A percentile compares a stretch with the other conserved stretches of the same genome.
Evolutionary conservation across 2,888 invertebrate species (phyloP).

Genomic region (Eledona agricola): DNA sequence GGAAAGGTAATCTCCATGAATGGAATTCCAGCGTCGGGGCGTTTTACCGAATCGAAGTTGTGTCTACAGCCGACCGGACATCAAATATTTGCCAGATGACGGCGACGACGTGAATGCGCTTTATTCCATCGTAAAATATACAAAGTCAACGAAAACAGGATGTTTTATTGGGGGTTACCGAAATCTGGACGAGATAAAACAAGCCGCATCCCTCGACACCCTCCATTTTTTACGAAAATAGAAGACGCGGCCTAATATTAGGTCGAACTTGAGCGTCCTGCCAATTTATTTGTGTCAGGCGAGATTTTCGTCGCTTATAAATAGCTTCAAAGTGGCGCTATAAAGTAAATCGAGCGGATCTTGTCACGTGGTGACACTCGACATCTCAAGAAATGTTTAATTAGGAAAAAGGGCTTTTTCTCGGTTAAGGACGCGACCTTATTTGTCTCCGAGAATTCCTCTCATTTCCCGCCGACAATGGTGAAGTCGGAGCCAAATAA

Average conservation of each 20-base stretch:
- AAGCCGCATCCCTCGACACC: too few species aligned
- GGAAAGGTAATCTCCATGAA: too few species aligned
- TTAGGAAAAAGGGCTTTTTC: conserved; percentile 2
- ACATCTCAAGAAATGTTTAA: too few species aligned
- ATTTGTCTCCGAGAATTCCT: conserved; percentile 11
- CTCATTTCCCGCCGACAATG: conserved; percentile 4
- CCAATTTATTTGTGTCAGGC: conserved; percentile 38
- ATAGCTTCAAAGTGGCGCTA: conserved; percentile 33
- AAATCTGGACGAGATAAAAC: too few species aligned
- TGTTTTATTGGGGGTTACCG: too few species aligned
- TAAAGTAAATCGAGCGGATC: conserved; percentile 31
- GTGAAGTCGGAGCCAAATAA: conserved; percentile 12
- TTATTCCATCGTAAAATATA: conserved; percentile 3
- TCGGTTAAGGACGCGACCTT: conserved; percentile 9
- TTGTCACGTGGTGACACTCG: too few species aligned
- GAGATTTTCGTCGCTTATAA: conserved; percentile 35
- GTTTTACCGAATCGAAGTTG: conserved; percentile 12
- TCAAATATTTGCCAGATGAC: conserved; percentile 23
- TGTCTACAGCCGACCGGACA: conserved; percentile 11
- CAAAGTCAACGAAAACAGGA: conserved; percentile 4
- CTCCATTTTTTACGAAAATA: too few species aligned
- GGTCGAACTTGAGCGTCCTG: conserved; percentile 33
- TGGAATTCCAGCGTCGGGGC: too few species aligned
- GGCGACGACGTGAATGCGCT: conserved; percentile 19
- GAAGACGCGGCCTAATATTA: too few species aligned